Base-by-base conservation (phyloP, 2,113 vertebrate genomes). In the Lathamus discolor region DNA sequence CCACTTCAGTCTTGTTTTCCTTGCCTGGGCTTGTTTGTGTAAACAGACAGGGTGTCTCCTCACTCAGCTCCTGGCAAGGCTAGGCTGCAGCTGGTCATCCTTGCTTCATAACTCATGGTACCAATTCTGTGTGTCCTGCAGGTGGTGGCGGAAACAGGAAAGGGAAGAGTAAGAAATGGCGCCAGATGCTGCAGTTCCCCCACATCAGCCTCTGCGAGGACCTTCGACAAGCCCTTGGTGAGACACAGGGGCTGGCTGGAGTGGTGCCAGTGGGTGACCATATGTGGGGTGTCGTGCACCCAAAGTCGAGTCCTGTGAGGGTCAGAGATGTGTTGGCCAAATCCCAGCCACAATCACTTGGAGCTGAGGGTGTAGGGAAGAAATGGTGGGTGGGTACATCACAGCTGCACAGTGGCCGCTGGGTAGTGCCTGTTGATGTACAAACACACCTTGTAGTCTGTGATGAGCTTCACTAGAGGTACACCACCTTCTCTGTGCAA, bases 161-260 rank as follows among this genome's bases (percentile, higher is more conserved):
- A 98, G 99, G 99, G 96, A 99, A 99, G 95, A 99, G 99, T 94
- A 99, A 99, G 98, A 99, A 99, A 98, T 99, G 99, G 99, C 99
- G 99, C 86, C 99, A 99, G 98, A 99, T 99, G 99, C 98, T 99
- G n/a, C 99, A 99, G 98, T 99, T 99, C 48, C 99, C 99, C 20
- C 99, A 99, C 91, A 98, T 99, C 85, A 99, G 99, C 96, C 97
- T 99, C 93, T 99, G 99, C 6, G 99, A 99, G 92, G 99, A 99
- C 89, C 98, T 99, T 22, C 98, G 99, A 33, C 99, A 98, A 72
- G 98, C 66, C 79, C 98, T 98, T 6, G 99, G 99, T 99, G 97
- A 98, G 98, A 51, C 1, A 6, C 11, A 1, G 43, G 3, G 11
- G 13, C 13, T n/a, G 64, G 24, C 4, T 5, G 33, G 51, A 44